phyloP scores from a whole-genome alignment of 2,797 vertebrate genomes.

The Silurus aristotelis region DNA sequence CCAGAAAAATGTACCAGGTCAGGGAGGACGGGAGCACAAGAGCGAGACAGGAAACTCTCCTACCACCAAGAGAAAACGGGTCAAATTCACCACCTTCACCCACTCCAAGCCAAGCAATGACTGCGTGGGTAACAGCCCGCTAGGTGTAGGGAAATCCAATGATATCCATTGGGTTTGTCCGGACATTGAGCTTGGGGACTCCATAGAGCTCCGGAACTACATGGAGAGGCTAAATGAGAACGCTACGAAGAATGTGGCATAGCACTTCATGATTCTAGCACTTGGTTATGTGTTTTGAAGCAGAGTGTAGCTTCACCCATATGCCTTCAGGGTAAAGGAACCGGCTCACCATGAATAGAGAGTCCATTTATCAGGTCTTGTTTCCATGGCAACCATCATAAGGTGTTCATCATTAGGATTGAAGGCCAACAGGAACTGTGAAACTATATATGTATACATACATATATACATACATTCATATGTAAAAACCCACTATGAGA shows the following conservation, averaged over 20 bases:
- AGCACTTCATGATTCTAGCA: conserved; percentile 49
- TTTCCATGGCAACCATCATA: conserved; percentile 65
- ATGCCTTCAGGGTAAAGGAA: conserved; percentile 75
- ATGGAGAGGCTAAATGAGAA: conserved; percentile 87
- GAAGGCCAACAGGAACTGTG: conserved; percentile 52
- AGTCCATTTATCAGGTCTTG: conserved; percentile 60
- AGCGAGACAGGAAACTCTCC: conserved; percentile 83
- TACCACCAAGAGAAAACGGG: conserved; percentile 90
- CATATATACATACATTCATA: conserved; percentile 22
- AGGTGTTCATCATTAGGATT: conserved; percentile 56
- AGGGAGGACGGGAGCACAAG: conserved; percentile 75
- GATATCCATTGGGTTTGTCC: conserved; percentile 92
- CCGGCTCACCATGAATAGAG: conserved; percentile 57
- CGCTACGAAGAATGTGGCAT: conserved; percentile 73
- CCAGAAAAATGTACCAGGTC: conserved; percentile 70
- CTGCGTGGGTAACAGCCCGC: conserved; percentile 82
- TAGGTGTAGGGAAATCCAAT: conserved; percentile 75
- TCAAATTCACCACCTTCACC: conserved; percentile 93
- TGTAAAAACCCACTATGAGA: neutral
- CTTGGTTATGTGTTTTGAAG: conserved; percentile 52
- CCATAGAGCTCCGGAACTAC: conserved; percentile 84
- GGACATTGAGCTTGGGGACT: conserved; percentile 82
- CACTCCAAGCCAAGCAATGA: conserved; percentile 81
- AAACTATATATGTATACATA: conserved; percentile 47
- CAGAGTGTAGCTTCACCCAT: conserved; percentile 77